Evolutionary conservation across 1,140 invertebrate species (phyloP), one percentile per base, ranked within the genome.

Genomic region (Cephus cinctus): DNA sequence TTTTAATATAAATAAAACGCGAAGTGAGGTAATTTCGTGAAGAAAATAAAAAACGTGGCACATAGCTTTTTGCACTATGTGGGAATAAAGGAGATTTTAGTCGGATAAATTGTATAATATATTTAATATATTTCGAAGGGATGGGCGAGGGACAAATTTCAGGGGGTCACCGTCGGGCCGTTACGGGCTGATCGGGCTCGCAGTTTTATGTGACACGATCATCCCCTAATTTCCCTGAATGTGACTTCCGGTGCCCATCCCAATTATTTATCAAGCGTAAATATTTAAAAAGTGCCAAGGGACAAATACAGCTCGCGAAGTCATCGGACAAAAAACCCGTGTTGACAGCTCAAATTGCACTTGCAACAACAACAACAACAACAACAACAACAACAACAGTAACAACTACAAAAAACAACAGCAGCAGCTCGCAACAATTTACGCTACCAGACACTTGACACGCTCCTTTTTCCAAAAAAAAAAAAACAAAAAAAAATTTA

Each of bases 61-160:
- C 53, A 57, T 59, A 70, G 67, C 59, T 67, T 70, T 71, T 69
- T 70, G 63, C 57, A 63, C 68, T 71, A 65, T 54, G 47, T 44
- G 50, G 50, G 56, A 47, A 54, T 58, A 66, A 63, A 62, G 59
- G 61, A 68, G 57, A 62, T 72, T 75, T 74, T 73, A 70, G 71
- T 60, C 54, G 61, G 65, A 62, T 73, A 69, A 74, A 76, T 73
- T 75, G 71, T 76, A 75, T 75, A 71, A 69, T 73, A 76, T 74
- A 76, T 65, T 71, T 76, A 75, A 75, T 75, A 75, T 75, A 76
- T 76, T 73, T 67, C 59, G 64, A 65, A 41, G 50, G 6, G 25
- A 8, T n/a, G 25, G 25, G 25, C 25, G 25, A n/a, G 25, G 6
- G 25, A n/a, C n/a, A n/a, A n/a, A 6, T n/a, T 27, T 27, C n/a